phyloP scores from a whole-genome alignment of 2,113 vertebrate species.

The Narcine bancroftii region DNA sequence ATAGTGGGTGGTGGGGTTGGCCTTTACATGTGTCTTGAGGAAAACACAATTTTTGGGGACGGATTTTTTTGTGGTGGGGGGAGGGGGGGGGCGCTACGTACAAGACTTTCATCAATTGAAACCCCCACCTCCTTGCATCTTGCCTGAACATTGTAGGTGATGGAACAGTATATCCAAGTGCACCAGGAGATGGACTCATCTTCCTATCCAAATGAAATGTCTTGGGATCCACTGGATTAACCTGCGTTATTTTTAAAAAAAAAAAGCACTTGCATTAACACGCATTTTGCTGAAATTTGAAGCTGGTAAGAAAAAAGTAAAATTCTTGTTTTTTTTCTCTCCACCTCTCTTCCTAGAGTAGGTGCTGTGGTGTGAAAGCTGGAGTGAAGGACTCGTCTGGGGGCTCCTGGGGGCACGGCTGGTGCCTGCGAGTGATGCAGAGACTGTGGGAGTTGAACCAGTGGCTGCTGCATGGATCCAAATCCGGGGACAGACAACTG shows the following conservation, averaged over 20 bases:
- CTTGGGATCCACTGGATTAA: neutral
- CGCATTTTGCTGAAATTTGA: neutral
- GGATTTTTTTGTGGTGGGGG: no score
- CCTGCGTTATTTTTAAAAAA: neutral
- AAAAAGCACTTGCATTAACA: neutral
- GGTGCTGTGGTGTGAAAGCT: neutral
- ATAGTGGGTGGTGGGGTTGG: no score
- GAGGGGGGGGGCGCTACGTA: no score
- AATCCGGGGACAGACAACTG: constrained; percentile 53
- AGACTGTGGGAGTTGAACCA: constrained; percentile 44
- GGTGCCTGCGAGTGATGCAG: constrained; percentile 49
- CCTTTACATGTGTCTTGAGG: no score
- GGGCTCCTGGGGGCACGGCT: constrained; percentile 50
- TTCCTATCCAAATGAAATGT: constrained; percentile 6
- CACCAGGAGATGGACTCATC: neutral
- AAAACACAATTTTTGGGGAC: no score
- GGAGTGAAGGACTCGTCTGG: constrained; percentile 6
- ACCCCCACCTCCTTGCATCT: neutral
- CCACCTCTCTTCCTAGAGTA: constrained; percentile 11
- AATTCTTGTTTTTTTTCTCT: neutral
- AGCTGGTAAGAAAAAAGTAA: neutral
- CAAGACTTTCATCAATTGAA: no score
- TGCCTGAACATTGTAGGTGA: constrained; percentile 15
- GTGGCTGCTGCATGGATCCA: constrained; percentile 47
- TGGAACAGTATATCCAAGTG: neutral